phyloP scores from a whole-genome alignment of 2,113 vertebrate species.

The Climacteris rufus region DNA sequence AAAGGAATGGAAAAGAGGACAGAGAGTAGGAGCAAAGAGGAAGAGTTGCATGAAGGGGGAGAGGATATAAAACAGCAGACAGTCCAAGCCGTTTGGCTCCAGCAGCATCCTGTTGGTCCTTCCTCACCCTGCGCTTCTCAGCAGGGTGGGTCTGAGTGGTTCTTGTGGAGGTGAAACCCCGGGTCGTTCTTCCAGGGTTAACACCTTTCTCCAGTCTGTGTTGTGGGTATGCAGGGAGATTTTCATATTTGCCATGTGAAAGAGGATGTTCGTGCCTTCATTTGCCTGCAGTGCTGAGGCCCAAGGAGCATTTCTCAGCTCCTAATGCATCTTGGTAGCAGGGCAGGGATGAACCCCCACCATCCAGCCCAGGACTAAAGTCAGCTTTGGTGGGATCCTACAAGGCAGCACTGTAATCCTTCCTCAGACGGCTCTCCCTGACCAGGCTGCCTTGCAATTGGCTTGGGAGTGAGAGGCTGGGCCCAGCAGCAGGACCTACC shows the following conservation, averaged over 20 bases:
- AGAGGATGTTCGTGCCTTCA: too few relatives aligned
- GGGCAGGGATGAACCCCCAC: accelerated
- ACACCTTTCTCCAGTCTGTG: neutral
- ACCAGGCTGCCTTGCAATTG: neutral
- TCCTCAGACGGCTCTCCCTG: neutral
- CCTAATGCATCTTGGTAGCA: accelerated
- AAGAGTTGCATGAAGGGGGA: neutral
- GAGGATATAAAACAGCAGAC: neutral
- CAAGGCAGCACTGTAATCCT: accelerated
- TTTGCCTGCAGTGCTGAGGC: neutral
- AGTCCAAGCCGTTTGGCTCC: too few relatives aligned
- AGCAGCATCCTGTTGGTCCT: accelerated
- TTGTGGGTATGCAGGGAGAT: too few relatives aligned
- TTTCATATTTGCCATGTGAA: too few relatives aligned
- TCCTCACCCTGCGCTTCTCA: neutral
- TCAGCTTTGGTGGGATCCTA: neutral
- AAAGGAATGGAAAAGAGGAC: too few relatives aligned
- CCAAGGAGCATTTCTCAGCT: neutral
- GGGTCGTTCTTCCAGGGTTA: neutral
- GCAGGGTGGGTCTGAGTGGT: neutral
- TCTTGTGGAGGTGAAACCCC: neutral
- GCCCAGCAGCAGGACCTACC: neutral
- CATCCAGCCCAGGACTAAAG: accelerated
- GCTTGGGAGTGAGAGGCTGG: too few relatives aligned
- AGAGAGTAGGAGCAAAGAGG: neutral